A percentile compares a stretch with the other conserved stretches of the same genome.
These are phyloP conservation scores for Florisuga fusca DNA, from an alignment of 2,797 vertebrate genomes.

Conservation along the genomic window DNA sequence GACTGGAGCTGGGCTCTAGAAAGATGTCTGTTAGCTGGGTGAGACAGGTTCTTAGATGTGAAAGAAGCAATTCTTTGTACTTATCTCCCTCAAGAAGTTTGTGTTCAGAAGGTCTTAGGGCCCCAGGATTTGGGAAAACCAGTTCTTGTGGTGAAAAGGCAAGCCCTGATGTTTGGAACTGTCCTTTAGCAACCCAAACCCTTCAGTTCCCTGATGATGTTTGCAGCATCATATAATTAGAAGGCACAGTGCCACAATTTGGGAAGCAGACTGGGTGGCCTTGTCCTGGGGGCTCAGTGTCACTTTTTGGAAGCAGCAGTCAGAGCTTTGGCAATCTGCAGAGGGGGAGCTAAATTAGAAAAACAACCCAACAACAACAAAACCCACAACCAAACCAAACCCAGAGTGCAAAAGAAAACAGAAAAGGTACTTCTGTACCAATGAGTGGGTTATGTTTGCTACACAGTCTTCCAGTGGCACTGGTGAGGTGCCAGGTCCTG, in stretches of 20 bases:
- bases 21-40: background rate
- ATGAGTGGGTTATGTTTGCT: background rate
- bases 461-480: background rate
- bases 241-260: background rate
- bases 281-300: fast-evolving
- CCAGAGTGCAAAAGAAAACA: too few relatives aligned
- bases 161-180: background rate
- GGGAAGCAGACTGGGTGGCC: background rate
- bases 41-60: background rate
- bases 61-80: background rate
- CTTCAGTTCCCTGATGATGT: background rate
- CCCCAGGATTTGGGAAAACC: background rate
- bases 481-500: background rate
- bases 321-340: background rate
- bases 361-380: too few relatives aligned
- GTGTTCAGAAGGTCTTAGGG: background rate
- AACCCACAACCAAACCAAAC: too few relatives aligned
- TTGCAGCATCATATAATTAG: background rate
- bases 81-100: background rate
- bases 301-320: background rate
- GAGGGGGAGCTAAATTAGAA: background rate
- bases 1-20: background rate
- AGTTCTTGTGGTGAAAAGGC: background rate
- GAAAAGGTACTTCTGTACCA: background rate
- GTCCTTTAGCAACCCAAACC: background rate